Evolutionary conservation across 1,140 invertebrate genomes (phyloP), one percentile per base, ranked within the genome.

Genomic region (Neodiprion pinetum): DNA sequence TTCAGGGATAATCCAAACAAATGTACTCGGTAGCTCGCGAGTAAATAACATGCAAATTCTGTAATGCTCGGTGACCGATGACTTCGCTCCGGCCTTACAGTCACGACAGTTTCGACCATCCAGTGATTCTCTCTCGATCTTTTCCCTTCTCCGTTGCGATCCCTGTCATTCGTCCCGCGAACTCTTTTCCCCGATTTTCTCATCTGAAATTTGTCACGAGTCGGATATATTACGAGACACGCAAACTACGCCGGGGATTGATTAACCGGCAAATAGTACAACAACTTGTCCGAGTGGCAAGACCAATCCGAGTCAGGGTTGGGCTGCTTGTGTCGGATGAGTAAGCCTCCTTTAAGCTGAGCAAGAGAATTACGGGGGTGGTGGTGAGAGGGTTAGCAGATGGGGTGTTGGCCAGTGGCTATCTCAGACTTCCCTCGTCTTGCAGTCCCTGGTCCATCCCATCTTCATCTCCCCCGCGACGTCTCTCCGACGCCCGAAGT

Each of bases 41-140:
- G 87, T 89, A 89, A 89, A 89, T 89, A 89, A 89, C 88, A 89
- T 89, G 88, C 86, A 89, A 88, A 88, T 89, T 80, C 87, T 84
- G 87, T 89, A 89, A 89, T 89, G 86, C 88, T 87, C 82, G 83
- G 88, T 89, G 88, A 89, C 87, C 87, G 87, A 89, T 89, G 85
- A 83, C 84, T 87, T 83, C 83, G 81, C 83, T 40, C 68, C 14
- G 4, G 28, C 28, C 28, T 40, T 40, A 40, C 28, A 1, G 28
- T 5, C 28, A 40, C 28, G 28, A 40, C 28, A 40, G 28, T 40
- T 40, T 40, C 28, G 28, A 40, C 28, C 28, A 40, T 40, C 28
- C 28, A 40, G 28, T 5, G 28, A 40, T 40, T 40, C 5, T 40
- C 28, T 40, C 28, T 2, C 1, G 5, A 40, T 40, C 5, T 5